These are phyloP conservation scores for Elanus axillaris DNA, from an alignment of 2,113 vertebrate species.

Conservation along the genomic window DNA sequence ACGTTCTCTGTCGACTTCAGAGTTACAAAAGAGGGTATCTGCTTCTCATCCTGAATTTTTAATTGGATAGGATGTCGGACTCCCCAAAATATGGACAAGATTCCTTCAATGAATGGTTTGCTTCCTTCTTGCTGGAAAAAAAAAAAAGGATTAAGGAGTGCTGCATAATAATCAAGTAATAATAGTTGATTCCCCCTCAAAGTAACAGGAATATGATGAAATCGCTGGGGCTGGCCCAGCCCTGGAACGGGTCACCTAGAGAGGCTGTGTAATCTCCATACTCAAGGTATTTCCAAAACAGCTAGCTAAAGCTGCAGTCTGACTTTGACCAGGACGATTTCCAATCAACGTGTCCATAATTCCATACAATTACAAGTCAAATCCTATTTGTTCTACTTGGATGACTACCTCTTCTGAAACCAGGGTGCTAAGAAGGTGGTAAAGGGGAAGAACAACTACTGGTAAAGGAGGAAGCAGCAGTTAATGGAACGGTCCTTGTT, in stretches of 20 bases:
- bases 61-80: constrained; percentile 83
- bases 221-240: fast-evolving
- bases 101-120: constrained; percentile 81
- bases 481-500: neutral
- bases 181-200: neutral
- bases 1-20: constrained; percentile 60
- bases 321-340: neutral
- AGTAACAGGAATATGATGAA: neutral
- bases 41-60: constrained; percentile 91
- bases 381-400: neutral
- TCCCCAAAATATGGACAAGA: constrained; percentile 89
- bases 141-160: neutral
- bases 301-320: neutral
- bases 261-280: too few relatives aligned
- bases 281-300: neutral
- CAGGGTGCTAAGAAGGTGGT: neutral
- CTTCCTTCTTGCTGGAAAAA: constrained; percentile 59
- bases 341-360: neutral
- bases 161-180: neutral
- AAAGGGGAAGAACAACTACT: neutral
- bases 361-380: too few relatives aligned
- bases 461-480: neutral
- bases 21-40: constrained; percentile 64
- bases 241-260: neutral
- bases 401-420: neutral